Evolutionary conservation across 2,888 invertebrate genomes (phyloP).

Genomic region (Campopleginae sp.): DNA sequence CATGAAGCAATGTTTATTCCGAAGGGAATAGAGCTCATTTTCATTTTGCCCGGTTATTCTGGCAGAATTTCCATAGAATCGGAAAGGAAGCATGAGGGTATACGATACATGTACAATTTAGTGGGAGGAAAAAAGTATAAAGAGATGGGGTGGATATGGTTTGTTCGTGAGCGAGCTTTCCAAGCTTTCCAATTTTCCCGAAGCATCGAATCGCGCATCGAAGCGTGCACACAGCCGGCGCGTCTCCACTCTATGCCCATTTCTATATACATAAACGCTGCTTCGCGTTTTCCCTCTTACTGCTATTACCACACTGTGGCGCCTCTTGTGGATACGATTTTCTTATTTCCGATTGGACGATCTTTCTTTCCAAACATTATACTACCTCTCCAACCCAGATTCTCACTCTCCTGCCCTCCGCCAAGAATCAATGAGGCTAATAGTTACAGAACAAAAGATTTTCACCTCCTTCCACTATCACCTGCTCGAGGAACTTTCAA

Average conservation of each 20-base stretch:
- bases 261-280: slow-evolving; percentile 16
- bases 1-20: slow-evolving; percentile 57
- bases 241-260: slow-evolving; percentile 33
- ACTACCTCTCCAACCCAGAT: slow-evolving; percentile 7
- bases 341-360: slow-evolving; percentile 64
- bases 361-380: slow-evolving; percentile 38
- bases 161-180: slow-evolving; percentile 63
- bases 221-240: slow-evolving; percentile 65
- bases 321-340: slow-evolving; percentile 50
- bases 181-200: slow-evolving; percentile 75
- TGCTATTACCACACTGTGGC: slow-evolving; percentile 54
- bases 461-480: slow-evolving; percentile 36
- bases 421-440: slow-evolving; percentile 50
- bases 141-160: slow-evolving; percentile 22
- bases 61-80: slow-evolving; percentile 66
- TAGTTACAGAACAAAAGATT: slow-evolving; percentile 57
- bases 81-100: slow-evolving; percentile 28
- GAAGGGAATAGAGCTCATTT: slow-evolving; percentile 54
- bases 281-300: slow-evolving; percentile 59
- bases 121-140: not conserved
- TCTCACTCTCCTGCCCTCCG: not conserved
- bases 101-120: slow-evolving; percentile 57
- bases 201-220: slow-evolving; percentile 70
- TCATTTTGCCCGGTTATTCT: slow-evolving; percentile 64
- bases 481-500: slow-evolving; percentile 62